Evolutionary conservation across 2,797 vertebrate species (phyloP), one percentile per base, ranked within the genome.

Genomic region (Intellagama lesueurii): DNA sequence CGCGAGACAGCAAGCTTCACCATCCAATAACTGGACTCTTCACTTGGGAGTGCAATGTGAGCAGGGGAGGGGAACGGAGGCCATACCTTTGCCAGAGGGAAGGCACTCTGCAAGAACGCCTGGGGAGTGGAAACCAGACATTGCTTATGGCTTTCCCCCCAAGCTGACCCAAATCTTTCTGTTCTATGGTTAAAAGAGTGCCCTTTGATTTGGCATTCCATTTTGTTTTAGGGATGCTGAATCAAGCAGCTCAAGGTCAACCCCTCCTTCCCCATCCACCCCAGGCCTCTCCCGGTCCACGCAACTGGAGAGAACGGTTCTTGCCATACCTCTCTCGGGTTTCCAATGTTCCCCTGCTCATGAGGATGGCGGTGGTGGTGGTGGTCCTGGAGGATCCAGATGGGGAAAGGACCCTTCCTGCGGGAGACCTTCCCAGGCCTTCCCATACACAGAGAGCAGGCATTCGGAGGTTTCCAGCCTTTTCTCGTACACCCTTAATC

Each of bases 71-170:
- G 60, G 60, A 30, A 72, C 19, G 12, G 32, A 56, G 70, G n/a
- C 28, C 0, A 66, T 47, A n/a, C 14, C 32, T 68, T 28, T 66
- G 78, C 49, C 30, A 19, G 14, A 0, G 26, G 9, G 26, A 14
- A 24, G 22, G 6, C 5, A 19, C 56, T 11, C 26, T 2, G 5
- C 0, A 1, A 28, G 35, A 40, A 16, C 28, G 0, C 0, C 75
- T 5, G 24, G 2, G 26, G 16, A 35, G 32, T 30, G 12, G 64
- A 30, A 47, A 40, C 7, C 1, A 47, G 22, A 12, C 9, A 24
- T 3, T 22, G 3, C 8, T 69, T 69, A 4, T 17, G 40, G 16
- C 6, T 19, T 66, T 7, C 35, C 26, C 16, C 3, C 11, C 64
- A 30, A 32, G 35, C 35, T 5, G n/a, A 26, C 32, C 79, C 24